Evolutionary conservation across 2,888 invertebrate genomes (phyloP).

Genomic region (Thelaira solivaga): DNA sequence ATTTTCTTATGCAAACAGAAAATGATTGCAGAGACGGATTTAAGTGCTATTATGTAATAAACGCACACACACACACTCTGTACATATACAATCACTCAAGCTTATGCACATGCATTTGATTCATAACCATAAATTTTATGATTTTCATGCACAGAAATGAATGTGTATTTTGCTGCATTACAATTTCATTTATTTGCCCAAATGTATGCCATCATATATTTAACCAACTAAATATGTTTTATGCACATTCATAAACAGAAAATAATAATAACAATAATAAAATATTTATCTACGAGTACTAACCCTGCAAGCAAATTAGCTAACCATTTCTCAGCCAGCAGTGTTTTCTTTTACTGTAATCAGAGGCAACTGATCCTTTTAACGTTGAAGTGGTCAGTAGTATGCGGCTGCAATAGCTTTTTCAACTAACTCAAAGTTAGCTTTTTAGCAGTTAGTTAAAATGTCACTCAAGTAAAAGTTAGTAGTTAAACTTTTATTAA

Average conservation of each 20-base stretch:
- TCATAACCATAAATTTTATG: no score
- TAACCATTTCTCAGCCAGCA: no score
- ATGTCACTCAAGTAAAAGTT: no score
- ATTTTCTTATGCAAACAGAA: slow-evolving; percentile 25
- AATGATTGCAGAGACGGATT: neutral
- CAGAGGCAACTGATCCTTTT: no score
- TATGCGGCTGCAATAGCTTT: no score
- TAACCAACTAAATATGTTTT: neutral
- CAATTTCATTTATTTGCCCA: slow-evolving; percentile 8
- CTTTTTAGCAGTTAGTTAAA: no score
- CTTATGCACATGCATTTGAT: neutral
- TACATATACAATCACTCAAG: neutral
- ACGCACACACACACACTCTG: neutral
- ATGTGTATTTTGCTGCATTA: neutral
- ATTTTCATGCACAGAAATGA: neutral
- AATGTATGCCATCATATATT: neutral
- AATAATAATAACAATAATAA: neutral
- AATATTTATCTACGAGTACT: neutral
- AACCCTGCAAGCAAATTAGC: no score
- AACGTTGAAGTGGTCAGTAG: no score
- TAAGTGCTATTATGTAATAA: neutral
- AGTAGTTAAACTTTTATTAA: no score
- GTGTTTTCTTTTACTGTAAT: no score
- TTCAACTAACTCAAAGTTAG: no score
- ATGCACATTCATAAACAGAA: neutral